Evolutionary conservation across 2,888 invertebrate species (phyloP), one percentile per base, ranked within the genome.

Genomic region (Drosophila mercatorum): DNA sequence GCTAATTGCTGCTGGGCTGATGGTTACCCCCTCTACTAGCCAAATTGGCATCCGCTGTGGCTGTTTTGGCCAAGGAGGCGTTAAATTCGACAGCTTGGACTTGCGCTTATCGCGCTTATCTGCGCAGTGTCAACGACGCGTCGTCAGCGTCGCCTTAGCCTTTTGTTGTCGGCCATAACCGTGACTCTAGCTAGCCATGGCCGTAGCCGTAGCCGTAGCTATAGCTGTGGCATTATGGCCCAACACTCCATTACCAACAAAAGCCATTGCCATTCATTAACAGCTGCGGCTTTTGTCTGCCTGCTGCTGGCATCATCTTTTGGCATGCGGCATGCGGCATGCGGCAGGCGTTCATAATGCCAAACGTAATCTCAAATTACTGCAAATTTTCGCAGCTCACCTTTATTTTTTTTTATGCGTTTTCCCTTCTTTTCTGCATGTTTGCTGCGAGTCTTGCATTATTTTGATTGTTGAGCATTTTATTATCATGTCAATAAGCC

Each of bases 201-300:
- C 28, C 44, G 31, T 40, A 47, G 60, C 36, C 62, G 43, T 43
- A 40, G 60, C 28, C 40, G 31, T 40, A 47, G 61, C 36, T 59
- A 43, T 60, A 36, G 62, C 57, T 31, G 61, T 44, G 68, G 72
- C 81, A 44, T 57, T 57, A 57, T 34, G 57, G 57, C 44, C 57
- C 56, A 57, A 44, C 41, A 56, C 57, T 44, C 57, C 43, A 57
- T 57, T 34, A 26, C 44, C 44, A 57, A 57, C 57, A 44, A 82
- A 82, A 80, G 79, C 86, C 83, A 76, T 78, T 79, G 80, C 81
- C 88, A 85, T 88, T 87, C 88, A 87, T 87, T 85, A 88, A 79
- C 79, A 81, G 85, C 75, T 79, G 72, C 77, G 82, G 73, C 81
- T 78, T 81, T 82, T 80, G 83, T 80, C 46, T 10, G 17, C 52